Evolutionary conservation across 2,888 invertebrate genomes (phyloP).

Genomic region (Charanyca ferruginea): DNA sequence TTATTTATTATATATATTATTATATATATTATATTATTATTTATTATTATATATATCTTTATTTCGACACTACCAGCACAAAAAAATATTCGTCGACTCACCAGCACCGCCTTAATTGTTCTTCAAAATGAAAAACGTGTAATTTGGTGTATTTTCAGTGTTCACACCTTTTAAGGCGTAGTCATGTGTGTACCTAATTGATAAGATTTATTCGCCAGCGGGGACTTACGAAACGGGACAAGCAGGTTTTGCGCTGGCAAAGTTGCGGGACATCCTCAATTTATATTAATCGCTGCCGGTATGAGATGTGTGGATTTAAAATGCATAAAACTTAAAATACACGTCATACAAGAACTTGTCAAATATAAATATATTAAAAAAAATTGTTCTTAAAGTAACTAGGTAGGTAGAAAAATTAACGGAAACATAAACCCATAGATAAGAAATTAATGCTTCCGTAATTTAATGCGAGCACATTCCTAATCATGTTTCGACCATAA

Average conservation of each 20-base stretch:
- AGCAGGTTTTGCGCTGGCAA: conserved; percentile 46
- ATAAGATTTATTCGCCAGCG: conserved; percentile 37
- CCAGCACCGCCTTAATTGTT: background rate
- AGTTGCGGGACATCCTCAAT: conserved; percentile 40
- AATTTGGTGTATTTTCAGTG: conserved; percentile 25
- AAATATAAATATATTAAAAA: background rate
- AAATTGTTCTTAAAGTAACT: background rate
- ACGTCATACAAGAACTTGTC: conserved; percentile 18
- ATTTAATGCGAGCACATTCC: conserved; percentile 26
- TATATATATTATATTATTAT: no score
- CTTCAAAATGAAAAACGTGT: conserved; percentile 19
- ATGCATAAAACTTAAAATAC: conserved; percentile 11
- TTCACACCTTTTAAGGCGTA: conserved; percentile 12
- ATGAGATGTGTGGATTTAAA: conserved; percentile 24
- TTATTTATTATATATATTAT: no score
- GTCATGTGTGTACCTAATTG: conserved; percentile 22
- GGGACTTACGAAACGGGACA: conserved; percentile 33
- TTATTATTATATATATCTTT: no score
- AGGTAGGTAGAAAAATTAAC: conserved; percentile 1
- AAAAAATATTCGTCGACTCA: background rate
- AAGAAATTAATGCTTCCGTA: conserved; percentile 15
- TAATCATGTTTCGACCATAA: conserved; percentile 26
- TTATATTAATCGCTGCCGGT: conserved; percentile 21
- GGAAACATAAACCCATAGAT: conserved; percentile 29
- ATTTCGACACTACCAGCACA: background rate